Evolutionary conservation across 2,888 invertebrate genomes (phyloP), one percentile per base, ranked within the genome.

Genomic region (Altica lythri): DNA sequence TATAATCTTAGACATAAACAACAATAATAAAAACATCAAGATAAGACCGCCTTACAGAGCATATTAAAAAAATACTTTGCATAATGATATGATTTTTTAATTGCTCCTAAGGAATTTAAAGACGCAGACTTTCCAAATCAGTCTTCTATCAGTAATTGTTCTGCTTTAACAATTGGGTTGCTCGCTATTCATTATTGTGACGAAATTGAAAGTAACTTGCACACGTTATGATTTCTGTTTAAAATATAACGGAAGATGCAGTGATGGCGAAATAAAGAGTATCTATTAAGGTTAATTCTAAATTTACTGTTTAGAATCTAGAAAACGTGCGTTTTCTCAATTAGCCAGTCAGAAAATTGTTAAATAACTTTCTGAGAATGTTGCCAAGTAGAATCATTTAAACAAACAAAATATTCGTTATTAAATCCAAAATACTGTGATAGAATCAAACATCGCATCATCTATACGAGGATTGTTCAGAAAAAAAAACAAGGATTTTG

Each of bases 131-230:
- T 30, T 30, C 30, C 30, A 30, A 30, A 10, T 30, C 29, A n/a
- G n/a, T 29, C 29, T 29, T 29, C 29, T 29, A 29, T 29, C n/a
- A 10, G 30, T 30, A 30, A 30, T 30, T 30, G 30, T 30, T 30
- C 10, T 30, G 30, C 12, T 30, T 30, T 30, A 30, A 30, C 12
- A 30, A 30, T 30, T 30, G 8, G 30, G 30, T 30, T 30, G 30
- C 30, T 12, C 30, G 13, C 13, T 30, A 13, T 29, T 29, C n/a
- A 29, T 30, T 12, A 30, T 13, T 30, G 13, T 30, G 30, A 6
- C 13, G 30, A 30, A 30, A 30, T 30, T 13, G 30, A 30, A 30
- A 30, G 30, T 30, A 12, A 6, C 30, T 4, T 12, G 30, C 12
- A 29, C 29, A 29, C 4, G 9, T 6, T 29, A 29, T 29, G 29